phyloP scores from a whole-genome alignment of 2,888 invertebrate genomes.

The Mechanitis mazaeus region DNA sequence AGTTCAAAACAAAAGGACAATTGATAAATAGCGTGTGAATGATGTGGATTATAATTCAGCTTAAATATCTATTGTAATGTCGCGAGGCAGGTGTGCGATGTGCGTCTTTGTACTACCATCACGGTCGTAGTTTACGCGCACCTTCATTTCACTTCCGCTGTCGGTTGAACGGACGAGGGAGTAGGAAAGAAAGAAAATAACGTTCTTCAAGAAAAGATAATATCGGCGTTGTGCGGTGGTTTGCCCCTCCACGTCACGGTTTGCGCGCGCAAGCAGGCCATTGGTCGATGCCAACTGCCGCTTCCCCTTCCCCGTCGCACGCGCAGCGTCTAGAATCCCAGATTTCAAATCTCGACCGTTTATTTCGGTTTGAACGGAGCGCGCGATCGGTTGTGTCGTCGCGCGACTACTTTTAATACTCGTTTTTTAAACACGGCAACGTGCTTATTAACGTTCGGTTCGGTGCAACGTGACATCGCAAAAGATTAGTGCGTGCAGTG shows the following conservation, averaged over 20 bases:
- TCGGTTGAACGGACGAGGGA: slow-evolving; percentile 67
- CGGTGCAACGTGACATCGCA: slow-evolving; percentile 70
- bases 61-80: background rate
- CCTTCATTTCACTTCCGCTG: slow-evolving; percentile 73
- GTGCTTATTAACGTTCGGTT: slow-evolving; percentile 61
- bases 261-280: slow-evolving; percentile 55
- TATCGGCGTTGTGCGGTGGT: slow-evolving; percentile 50
- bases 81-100: slow-evolving; percentile 33
- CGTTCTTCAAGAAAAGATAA: slow-evolving; percentile 71
- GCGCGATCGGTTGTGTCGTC: slow-evolving; percentile 52
- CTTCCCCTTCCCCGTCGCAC: slow-evolving; percentile 51
- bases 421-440: slow-evolving; percentile 61
- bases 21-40: no score
- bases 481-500: slow-evolving; percentile 71
- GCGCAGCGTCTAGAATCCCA: slow-evolving; percentile 72
- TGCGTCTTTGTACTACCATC: slow-evolving; percentile 30
- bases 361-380: slow-evolving; percentile 68
- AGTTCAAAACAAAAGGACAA: no score
- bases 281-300: slow-evolving; percentile 46
- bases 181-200: slow-evolving; percentile 72
- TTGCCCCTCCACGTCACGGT: slow-evolving; percentile 56
- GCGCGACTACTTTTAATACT: slow-evolving; percentile 42
- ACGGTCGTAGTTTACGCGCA: slow-evolving; percentile 64
- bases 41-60: no score
- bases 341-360: slow-evolving; percentile 78